Base-by-base conservation (phyloP, 1,140 invertebrate species). In the Phortica variegata region DNA sequence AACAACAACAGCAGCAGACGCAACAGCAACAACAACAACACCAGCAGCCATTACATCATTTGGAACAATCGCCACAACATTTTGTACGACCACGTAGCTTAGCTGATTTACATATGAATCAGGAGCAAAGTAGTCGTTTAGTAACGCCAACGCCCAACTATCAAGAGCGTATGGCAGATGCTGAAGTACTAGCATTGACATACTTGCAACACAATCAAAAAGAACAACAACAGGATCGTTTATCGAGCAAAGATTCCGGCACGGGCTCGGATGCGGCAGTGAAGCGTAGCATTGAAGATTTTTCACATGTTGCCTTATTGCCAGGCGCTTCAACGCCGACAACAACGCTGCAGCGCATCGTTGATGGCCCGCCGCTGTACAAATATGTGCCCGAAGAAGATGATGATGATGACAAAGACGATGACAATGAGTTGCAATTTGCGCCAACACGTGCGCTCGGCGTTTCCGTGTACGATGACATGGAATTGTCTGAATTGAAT, bases 191-290 rank as follows among this genome's bases (percentile, higher is more conserved):
- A 2, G 65, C 60, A 2, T 47, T 68, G 0, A 54, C 49, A 36
- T 73, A 62, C 18, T 36, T 73, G 33, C 60, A 58, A 21, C 66
- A 66, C 17, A 42, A 56, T 9, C 62, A 60, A 13, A 19, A 49
- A n/a, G 70, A 71, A n/a, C 20, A 51, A 1, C 61, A 68, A 20
- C 70, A 68, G 44, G 70, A 73, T 59, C 70, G 71, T 53, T 37
- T 73, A 9, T 73, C 70, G 1, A 73, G 70, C 53, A 73, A 73
- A 37, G 70, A 73, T 34, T 73, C 70, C 6, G 70, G 70, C 13
- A 73, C 65, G 0, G 70, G 70, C 7, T 73, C 70, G 0, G 70
- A 73, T 62, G 66, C 70, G 15, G 70, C 70, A 0, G 63, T 70
- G 3, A 73, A 73, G 38, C 69, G 69, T 8, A 73, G 69, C 16